phyloP scores from a whole-genome alignment of 2,797 vertebrate species.

The Margarornis squamiger region DNA sequence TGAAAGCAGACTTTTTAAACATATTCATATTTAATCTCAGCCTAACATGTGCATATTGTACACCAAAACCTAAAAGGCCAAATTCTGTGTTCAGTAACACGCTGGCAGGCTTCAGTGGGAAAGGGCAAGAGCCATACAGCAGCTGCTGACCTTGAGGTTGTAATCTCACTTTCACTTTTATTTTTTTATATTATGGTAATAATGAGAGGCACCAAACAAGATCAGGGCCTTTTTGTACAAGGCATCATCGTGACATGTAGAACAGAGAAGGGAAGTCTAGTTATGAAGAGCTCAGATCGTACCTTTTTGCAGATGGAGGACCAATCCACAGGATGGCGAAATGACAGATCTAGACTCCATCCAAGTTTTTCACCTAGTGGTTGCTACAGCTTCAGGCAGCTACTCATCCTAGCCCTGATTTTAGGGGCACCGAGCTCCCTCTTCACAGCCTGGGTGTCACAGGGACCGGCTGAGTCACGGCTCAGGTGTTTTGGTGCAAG shows the following conservation, averaged over 20 bases:
- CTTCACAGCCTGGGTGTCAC: rapidly evolving
- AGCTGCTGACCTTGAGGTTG: slow-evolving; percentile 17
- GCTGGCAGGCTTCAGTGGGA: background rate
- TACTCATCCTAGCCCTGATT: background rate
- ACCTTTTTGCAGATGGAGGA: background rate
- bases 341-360: background rate
- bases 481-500: background rate
- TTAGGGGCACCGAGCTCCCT: background rate
- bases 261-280: background rate
- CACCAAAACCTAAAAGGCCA: slow-evolving; percentile 24
- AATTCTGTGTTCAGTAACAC: slow-evolving; percentile 23
- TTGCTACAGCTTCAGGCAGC: slow-evolving; percentile 3
- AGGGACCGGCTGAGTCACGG: rapidly evolving
- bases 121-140: background rate
- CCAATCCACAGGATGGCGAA: background rate
- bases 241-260: background rate
- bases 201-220: background rate
- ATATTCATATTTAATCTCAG: slow-evolving; percentile 55
- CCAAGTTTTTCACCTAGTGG: background rate
- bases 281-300: background rate
- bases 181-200: background rate
- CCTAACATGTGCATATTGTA: slow-evolving; percentile 42
- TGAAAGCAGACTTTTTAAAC: slow-evolving; percentile 57
- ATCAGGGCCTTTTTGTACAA: background rate
- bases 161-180: background rate